Evolutionary conservation across 2,888 invertebrate species (phyloP).

Genomic region (Acrobasis repandana): DNA sequence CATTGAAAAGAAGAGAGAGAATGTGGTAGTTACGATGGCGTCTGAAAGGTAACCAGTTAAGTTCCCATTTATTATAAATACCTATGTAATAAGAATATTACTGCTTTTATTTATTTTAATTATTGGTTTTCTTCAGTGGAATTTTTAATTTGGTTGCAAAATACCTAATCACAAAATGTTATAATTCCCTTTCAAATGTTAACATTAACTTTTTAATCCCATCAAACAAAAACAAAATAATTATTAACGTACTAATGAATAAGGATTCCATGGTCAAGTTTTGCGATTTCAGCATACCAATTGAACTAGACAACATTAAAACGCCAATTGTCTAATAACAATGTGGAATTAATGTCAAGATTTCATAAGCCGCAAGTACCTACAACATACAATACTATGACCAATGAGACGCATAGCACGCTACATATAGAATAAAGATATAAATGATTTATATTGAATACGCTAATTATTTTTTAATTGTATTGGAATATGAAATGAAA

Average conservation of each 20-base stretch:
- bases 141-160: no score
- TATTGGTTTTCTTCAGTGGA: no score
- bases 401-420: background rate
- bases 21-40: no score
- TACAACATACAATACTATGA: constrained; percentile 16
- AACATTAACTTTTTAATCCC: background rate
- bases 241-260: background rate
- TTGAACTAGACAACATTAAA: constrained; percentile 30
- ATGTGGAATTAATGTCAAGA: constrained; percentile 39
- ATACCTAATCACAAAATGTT: background rate
- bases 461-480: no score
- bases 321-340: constrained; percentile 38
- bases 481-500: no score
- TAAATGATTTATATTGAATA: no score
- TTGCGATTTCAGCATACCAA: background rate
- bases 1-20: no score
- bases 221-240: background rate
- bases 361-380: constrained; percentile 37
- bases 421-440: background rate
- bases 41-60: no score
- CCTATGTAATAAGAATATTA: no score
- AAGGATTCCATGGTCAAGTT: constrained; percentile 6
- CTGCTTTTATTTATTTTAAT: no score
- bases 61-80: no score
- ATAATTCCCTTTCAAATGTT: background rate